Percentiles rank a stretch among this genome's conserved stretches.
phyloP scores from a whole-genome alignment of 2,888 invertebrate genomes.

The Platerodrilus igneus region DNA sequence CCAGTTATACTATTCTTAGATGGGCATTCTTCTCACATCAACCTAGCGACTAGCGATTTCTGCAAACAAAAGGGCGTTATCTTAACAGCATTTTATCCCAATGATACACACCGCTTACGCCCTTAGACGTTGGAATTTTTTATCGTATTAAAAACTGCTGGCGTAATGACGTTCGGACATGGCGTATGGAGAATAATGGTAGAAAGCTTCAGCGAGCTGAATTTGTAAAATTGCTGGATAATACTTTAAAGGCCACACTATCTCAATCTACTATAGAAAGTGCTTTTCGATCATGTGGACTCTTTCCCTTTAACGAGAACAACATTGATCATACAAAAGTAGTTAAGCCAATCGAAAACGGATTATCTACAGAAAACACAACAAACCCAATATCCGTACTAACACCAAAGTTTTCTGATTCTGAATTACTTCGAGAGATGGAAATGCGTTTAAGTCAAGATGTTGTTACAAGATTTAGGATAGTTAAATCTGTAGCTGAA shows the following conservation, averaged over 20 bases:
- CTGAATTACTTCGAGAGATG: not conserved
- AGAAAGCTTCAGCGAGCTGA: conserved; percentile 1
- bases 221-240: not conserved
- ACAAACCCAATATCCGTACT: not conserved
- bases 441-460: not conserved
- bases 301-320: not conserved
- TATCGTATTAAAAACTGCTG: not conserved
- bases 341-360: not conserved
- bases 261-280: not conserved
- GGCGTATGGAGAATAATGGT: not conserved
- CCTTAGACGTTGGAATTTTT: not conserved
- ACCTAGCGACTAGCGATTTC: not conserved
- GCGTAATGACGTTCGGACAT: conserved; percentile 1
- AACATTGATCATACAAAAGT: not conserved
- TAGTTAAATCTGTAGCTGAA: too few species aligned
- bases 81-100: not conserved
- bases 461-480: not conserved
- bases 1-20: not conserved
- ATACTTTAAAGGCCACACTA: not conserved
- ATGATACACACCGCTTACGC: not conserved
- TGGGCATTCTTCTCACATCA: not conserved
- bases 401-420: not conserved
- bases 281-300: conserved; percentile 1
- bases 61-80: not conserved
- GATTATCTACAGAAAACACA: not conserved